These are phyloP conservation scores for Hedychridium roseum DNA, from an alignment of 2,888 invertebrate genomes.

Conservation along the genomic window DNA sequence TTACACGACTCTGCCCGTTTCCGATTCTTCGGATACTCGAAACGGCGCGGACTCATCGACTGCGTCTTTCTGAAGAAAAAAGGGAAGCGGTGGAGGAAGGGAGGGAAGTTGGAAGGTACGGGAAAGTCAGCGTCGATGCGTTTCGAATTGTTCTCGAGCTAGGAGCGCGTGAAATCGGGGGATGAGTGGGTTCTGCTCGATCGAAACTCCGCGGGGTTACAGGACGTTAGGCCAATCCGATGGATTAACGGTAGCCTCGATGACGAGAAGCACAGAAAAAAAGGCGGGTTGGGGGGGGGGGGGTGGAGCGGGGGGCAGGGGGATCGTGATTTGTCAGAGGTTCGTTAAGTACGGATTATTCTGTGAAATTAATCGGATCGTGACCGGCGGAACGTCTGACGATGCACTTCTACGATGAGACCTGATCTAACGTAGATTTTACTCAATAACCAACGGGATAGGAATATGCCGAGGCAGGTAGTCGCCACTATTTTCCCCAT, in stretches of 20 bases:
- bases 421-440: no score
- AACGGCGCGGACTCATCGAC: no score
- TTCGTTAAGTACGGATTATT: conserved; percentile 15
- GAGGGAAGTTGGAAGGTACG: conserved; percentile 1
- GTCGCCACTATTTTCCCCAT: no score
- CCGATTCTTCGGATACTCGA: no score
- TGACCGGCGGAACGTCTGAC: no score
- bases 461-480: no score
- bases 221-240: background rate
- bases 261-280: background rate
- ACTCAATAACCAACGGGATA: no score
- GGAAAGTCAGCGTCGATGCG: no score
- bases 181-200: conserved; percentile 7
- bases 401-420: no score
- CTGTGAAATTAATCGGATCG: conserved; percentile 19
- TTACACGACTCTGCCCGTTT: no score
- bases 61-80: no score
- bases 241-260: conserved; percentile 3
- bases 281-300: background rate
- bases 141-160: conserved; percentile 10
- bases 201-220: conserved; percentile 5
- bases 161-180: conserved; percentile 20
- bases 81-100: background rate
- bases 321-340: conserved; percentile 15
- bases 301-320: background rate